Base-by-base conservation (phyloP, 1,140 invertebrate genomes). In the Drosophila quadrilineata region DNA sequence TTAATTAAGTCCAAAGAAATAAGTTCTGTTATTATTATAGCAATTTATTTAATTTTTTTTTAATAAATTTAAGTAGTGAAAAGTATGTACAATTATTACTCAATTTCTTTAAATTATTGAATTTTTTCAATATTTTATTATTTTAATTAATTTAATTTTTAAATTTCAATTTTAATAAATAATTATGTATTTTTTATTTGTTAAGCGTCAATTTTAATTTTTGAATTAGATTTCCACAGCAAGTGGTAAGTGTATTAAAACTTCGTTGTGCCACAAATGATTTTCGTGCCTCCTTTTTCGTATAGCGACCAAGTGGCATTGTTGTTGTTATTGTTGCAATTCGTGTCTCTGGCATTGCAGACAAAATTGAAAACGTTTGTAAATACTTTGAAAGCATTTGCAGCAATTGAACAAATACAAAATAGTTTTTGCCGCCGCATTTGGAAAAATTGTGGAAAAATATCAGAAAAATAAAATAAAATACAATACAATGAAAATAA, bases 371-470 rank as follows among this genome's bases (percentile, higher is more conserved):
- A 85, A 86, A 85, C 79, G 57, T 75, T 79, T 84, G 77, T 66
- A 85, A 85, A 85, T 85, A 84, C 77, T 74, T 84, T 74, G 53
- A 74, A 84, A 84, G 70, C 74, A 77, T 84, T 84, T 84, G 79
- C 79, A 79, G 80, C 79, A 77, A 85, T 79, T 76, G 71, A 71
- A 71, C 75, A 71, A 85, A 85, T 65, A 84, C 79, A 79, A 82
- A 80, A 80, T 76, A 60, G 68, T 56, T 58, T 38, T 59, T 48
- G 48, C 48, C 33, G 71, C 38, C 59, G 49, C 19, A 57, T 68
- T 82, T 80, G 63, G 48, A 58, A 68, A 53, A 75, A 75, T 77
- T 63, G 72, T 76, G 50, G 71, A 71, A 49, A 68, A 80, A 82
- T 75, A 82, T 75, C 45, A 60, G 71, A 77, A 49, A 53, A 31